Evolutionary conservation across 2,113 vertebrate species (phyloP), one percentile per base, ranked within the genome.

Genomic region (Caracal caracal): DNA sequence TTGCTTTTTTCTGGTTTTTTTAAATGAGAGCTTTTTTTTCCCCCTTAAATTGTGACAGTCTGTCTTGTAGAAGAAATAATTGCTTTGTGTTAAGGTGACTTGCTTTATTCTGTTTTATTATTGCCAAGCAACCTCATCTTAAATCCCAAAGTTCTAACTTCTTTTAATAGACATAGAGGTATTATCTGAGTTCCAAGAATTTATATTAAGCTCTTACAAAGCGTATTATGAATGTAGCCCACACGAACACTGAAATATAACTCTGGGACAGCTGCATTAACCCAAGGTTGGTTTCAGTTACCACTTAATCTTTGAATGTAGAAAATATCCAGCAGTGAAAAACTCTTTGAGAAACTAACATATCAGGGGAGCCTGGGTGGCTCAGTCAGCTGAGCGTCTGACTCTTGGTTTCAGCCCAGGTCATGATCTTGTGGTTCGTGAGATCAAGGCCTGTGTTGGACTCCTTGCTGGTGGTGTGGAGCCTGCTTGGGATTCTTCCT

Each of bases 201-300:
- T 97, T 96, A 96, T 91, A 97, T 96, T 97, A 98, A 98, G 97
- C 96, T 98, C 96, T 98, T 97, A 98, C 98, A 98, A 98, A 96
- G 63, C 88, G 79, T 85, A 88, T 97, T 96, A 95, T 56, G 30
- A 98, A 97, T 97, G 93, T 73, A 97, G 93, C 30, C 49, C 96
- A 97, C 43, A 93, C n/a, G 98, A 98, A 96, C 93, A 94, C 81
- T 95, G 97, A 93, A 98, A 95, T 65, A 91, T 65, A 66, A 82
- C 79, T 89, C 98, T 94, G 95, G 85, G 96, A 97, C 95, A 98
- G 97, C 61, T 98, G 91, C 97, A 65, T 93, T 96, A 97, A 53
- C 70, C 63, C 63, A 92, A 92, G 97, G 51, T 40, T 82, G 97
- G 68, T 94, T 80, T 97, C 70, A 89, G 84, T 90, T 95, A 49